Percentiles rank a stretch among this genome's conserved stretches.
Evolutionary conservation across 2,797 vertebrate genomes (phyloP).

Genomic region (Anomalospiza imberbis): DNA sequence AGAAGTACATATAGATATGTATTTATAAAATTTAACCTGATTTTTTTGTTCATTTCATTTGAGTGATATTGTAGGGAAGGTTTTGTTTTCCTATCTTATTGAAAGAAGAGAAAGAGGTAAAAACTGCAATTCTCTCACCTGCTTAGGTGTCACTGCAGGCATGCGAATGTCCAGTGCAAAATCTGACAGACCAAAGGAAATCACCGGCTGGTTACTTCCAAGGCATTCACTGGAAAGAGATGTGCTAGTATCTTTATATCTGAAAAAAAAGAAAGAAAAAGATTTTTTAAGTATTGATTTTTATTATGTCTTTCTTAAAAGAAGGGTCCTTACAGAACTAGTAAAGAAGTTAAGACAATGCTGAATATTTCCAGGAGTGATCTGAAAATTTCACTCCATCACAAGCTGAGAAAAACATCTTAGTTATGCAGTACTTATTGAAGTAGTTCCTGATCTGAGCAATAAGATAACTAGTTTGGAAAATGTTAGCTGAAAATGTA

Average conservation of each 20-base stretch:
- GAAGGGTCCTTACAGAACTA: not conserved
- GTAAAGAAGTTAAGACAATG: not conserved
- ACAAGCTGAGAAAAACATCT: not conserved
- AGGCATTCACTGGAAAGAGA: constrained; percentile 82
- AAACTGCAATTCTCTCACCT: constrained; percentile 72
- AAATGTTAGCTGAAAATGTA: not conserved
- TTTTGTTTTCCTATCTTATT: not conserved
- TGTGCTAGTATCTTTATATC: constrained; percentile 80
- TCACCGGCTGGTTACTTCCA: constrained; percentile 69
- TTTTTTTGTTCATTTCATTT: not conserved
- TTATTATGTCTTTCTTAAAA: not conserved
- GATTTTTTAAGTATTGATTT: not conserved
- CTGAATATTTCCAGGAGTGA: not conserved
- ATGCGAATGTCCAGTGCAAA: constrained; percentile 88
- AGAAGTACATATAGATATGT: not conserved
- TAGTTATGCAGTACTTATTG: not conserved
- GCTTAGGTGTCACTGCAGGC: constrained; percentile 85
- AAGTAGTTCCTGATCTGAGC: not conserved
- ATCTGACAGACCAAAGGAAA: constrained; percentile 80
- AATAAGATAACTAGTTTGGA: not conserved
- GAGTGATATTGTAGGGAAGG: not conserved
- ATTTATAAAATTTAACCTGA: not conserved
- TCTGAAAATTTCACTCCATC: not conserved
- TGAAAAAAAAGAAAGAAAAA: constrained; percentile 36
- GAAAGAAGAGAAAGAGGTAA: not conserved